These are phyloP conservation scores for Orbicella faveolata DNA, from an alignment of 64 coral and sea anemone genomes.

Conservation along the genomic window DNA sequence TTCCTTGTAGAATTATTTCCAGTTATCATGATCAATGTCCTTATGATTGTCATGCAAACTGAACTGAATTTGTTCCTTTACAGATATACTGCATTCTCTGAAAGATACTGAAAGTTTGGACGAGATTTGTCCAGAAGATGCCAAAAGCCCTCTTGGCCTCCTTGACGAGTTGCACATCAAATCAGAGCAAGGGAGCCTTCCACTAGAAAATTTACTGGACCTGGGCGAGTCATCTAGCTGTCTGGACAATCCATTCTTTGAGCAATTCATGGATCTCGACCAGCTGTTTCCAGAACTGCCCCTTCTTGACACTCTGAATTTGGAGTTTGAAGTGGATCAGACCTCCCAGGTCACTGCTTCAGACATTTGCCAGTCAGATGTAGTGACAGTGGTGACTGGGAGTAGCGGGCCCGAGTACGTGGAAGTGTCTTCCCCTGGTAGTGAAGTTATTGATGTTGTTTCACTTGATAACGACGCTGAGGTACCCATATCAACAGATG, in stretches of 20 bases:
- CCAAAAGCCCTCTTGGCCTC: background rate
- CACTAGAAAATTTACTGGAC: background rate
- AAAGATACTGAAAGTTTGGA: slow-evolving; percentile 4
- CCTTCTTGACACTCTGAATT: background rate
- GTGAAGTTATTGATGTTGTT: slow-evolving; percentile 9
- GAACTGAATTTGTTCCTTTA: background rate
- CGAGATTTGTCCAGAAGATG: background rate
- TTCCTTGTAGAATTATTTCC: background rate
- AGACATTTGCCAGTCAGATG: slow-evolving; percentile 38
- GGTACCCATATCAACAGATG: background rate
- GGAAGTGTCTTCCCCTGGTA: background rate
- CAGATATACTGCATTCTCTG: slow-evolving; percentile 10
- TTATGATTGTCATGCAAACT: background rate
- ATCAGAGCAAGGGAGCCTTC: background rate
- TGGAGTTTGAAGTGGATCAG: slow-evolving; percentile 19
- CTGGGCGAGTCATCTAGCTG: slow-evolving; percentile 13
- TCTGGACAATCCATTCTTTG: slow-evolving; percentile 78
- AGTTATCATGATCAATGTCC: background rate
- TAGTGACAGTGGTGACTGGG: slow-evolving; percentile 31
- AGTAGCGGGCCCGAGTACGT: background rate
- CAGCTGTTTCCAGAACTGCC: slow-evolving; percentile 73
- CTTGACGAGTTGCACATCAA: slow-evolving; percentile 38
- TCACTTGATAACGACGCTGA: background rate
- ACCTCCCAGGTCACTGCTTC: background rate
- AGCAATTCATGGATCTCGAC: slow-evolving; percentile 74